A percentile compares a stretch with the other conserved stretches of the same genome.
Conservation (phyloP, 2,888 invertebrate species). For the Hirtodrosophila trivittata region DNA sequence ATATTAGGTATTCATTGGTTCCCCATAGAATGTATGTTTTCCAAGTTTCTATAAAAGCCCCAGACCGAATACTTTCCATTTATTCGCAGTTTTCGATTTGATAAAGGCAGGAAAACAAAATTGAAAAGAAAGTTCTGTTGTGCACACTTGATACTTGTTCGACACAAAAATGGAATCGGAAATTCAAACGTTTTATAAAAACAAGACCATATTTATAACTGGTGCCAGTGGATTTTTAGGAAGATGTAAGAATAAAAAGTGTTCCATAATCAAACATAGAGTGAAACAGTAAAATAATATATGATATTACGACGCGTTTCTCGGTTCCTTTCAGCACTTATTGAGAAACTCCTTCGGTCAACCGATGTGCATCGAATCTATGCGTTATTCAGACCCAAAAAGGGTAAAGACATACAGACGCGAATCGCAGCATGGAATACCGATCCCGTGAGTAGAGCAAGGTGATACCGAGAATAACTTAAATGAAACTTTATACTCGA, state of each 20-base stretch:
- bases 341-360: conserved; percentile 86
- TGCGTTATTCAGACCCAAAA: conserved; percentile 85
- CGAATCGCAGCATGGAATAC: conserved; percentile 88
- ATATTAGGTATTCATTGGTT: too few species aligned
- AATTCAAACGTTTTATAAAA: conserved; percentile 39
- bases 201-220: conserved; percentile 35
- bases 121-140: not conserved
- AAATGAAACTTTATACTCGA: not conserved
- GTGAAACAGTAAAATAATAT: too few species aligned
- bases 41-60: too few species aligned
- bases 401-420: conserved; percentile 87
- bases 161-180: conserved; percentile 18
- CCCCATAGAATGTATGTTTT: too few species aligned
- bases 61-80: too few species aligned
- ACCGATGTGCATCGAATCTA: conserved; percentile 85
- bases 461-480: not conserved
- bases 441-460: conserved; percentile 85
- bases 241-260: conserved; percentile 31
- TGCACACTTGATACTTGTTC: not conserved
- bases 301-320: too few species aligned
- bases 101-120: not conserved
- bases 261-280: too few species aligned
- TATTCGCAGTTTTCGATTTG: too few species aligned
- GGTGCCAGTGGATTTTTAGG: conserved; percentile 42
- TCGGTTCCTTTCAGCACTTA: conserved; percentile 31